phyloP scores from a whole-genome alignment of 2,113 vertebrate species.

The Thunnus maccoyii region DNA sequence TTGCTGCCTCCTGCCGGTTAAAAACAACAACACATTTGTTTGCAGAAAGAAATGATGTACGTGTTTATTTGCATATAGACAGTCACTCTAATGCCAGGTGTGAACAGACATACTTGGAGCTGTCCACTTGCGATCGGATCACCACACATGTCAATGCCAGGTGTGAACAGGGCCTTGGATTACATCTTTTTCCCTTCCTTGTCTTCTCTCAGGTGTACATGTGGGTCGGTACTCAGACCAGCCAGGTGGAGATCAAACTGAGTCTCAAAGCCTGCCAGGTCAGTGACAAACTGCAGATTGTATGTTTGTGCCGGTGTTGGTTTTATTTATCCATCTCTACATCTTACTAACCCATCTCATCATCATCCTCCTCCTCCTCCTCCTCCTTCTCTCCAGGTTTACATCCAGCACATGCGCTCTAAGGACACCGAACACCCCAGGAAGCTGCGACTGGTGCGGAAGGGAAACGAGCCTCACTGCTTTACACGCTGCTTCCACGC shows the following conservation, averaged over 20 bases:
- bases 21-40: too few relatives aligned
- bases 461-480: conserved; percentile 95
- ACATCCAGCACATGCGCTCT: conserved; percentile 97
- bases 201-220: conserved; percentile 92
- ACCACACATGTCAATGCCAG: too few relatives aligned
- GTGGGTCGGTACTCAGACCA: conserved; percentile 99
- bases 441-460: conserved; percentile 95
- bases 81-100: too few relatives aligned
- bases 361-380: background rate
- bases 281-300: background rate
- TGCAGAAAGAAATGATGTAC: too few relatives aligned
- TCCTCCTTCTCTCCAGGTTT: conserved; percentile 86
- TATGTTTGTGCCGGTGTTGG: background rate
- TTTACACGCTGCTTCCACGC: conserved; percentile 98
- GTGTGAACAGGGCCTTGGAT: too few relatives aligned
- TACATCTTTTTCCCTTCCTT: background rate
- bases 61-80: too few relatives aligned
- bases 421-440: conserved; percentile 89
- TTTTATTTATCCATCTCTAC: too few relatives aligned
- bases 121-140: too few relatives aligned
- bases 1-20: too few relatives aligned
- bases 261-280: conserved; percentile 98
- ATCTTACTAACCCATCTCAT: background rate
- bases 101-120: too few relatives aligned
- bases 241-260: conserved; percentile 98